These are phyloP conservation scores for Erynnis tages DNA, from an alignment of 2,888 invertebrate species.

Conservation along the genomic window DNA sequence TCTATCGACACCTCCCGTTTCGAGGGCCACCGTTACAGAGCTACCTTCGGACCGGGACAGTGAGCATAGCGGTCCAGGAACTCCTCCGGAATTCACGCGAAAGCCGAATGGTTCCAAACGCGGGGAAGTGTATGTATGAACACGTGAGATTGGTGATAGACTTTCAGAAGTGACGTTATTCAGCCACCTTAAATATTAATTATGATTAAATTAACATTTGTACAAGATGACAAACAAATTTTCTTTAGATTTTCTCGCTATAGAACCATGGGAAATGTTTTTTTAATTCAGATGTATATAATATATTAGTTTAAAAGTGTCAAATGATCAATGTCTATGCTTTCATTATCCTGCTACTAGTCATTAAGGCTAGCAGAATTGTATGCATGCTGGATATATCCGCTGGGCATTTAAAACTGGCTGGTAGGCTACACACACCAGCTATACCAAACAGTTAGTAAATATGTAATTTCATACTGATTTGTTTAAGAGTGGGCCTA, in stretches of 20 bases:
- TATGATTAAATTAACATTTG: background rate
- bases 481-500: no score
- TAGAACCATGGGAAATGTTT: no score
- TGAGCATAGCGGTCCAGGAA: conserved; percentile 54
- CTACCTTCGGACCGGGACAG: conserved; percentile 59
- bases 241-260: background rate
- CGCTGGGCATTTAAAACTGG: no score
- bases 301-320: no score
- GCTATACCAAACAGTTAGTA: no score
- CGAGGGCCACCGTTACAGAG: conserved; percentile 51
- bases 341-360: background rate
- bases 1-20: conserved; percentile 35
- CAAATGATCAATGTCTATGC: no score
- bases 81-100: conserved; percentile 52
- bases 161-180: background rate
- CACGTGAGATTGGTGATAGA: conserved; percentile 1
- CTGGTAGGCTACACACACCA: no score
- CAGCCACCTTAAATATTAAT: conserved; percentile 1
- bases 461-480: no score
- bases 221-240: background rate
- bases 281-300: no score
- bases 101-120: conserved; percentile 63
- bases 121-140: conserved; percentile 71
- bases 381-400: background rate
- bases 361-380: background rate